phyloP scores from a whole-genome alignment of 2,888 invertebrate species.

The Cordilura impudica region DNA sequence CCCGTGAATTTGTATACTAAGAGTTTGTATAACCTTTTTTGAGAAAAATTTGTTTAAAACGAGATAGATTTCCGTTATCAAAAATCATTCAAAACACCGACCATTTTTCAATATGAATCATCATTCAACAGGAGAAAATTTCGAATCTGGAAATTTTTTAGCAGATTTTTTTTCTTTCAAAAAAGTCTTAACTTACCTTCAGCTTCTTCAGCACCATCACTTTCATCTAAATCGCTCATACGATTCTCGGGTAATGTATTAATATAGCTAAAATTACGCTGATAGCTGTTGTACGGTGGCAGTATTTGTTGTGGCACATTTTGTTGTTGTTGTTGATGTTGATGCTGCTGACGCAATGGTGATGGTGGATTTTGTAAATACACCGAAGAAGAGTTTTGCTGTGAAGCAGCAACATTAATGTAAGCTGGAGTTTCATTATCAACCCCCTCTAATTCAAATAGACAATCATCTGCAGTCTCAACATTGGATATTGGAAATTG shows the following conservation, averaged over 20 bases:
- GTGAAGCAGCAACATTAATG: neutral
- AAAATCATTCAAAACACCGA: too few species aligned
- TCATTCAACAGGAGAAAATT: neutral
- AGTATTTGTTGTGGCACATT: constrained; percentile 48
- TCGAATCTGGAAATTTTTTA: neutral
- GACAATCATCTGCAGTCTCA: constrained; percentile 82
- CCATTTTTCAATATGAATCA: too few species aligned
- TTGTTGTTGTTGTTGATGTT: constrained; percentile 58
- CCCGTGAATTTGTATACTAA: too few species aligned
- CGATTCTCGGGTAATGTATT: constrained; percentile 56
- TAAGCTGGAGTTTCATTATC: constrained; percentile 57
- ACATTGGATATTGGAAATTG: constrained; percentile 64
- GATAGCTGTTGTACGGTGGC: constrained; percentile 48
- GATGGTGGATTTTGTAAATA: constrained; percentile 60
- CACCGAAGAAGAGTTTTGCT: constrained; percentile 29
- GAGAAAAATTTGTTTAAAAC: too few species aligned
- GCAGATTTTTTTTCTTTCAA: neutral
- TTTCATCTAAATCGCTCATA: constrained; percentile 83
- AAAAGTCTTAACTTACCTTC: constrained; percentile 81
- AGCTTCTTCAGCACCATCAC: constrained; percentile 87
- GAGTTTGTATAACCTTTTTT: too few species aligned
- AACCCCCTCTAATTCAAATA: constrained; percentile 87
- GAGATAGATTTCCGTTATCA: too few species aligned
- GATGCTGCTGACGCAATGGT: constrained; percentile 50
- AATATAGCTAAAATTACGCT: constrained; percentile 47